Base-by-base conservation (phyloP, 2,113 vertebrate species). In the Podocnemis expansa region DNA sequence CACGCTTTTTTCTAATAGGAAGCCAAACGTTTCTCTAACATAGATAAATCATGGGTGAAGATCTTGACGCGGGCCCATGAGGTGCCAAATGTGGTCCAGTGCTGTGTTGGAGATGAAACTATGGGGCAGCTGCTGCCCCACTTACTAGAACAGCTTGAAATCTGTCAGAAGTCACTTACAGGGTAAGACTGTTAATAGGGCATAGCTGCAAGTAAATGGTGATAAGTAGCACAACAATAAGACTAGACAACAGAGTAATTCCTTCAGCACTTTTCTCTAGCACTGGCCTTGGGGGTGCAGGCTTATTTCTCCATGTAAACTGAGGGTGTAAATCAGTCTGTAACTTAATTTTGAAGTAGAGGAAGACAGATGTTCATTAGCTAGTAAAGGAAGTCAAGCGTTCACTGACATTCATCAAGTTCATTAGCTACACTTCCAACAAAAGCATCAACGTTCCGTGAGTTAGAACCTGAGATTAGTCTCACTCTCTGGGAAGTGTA, bases 31-130 rank as follows among this genome's bases (percentile, higher is more conserved):
- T 99, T 99, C 97, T 99, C 99, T 49, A 99, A 99, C 93, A 99
- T 99, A 41, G 99, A 99, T 97, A 99, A 99, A 95, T 99, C 99
- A 4, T 99, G 99, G 99, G 99, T 99, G 91, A 99, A 98, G 98
- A 99, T 99, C 86, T 99, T 99, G 99, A 99, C 98, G 11, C 98
- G 98, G 84, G 99, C 99, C 13, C 99, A 98, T 14, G 99, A 99
- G 96, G 99, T 97, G 97, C 98, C 99, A 34, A 99, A 97, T n/a
- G 99, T 99, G 49, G 98, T 99, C 55, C 99, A 99, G 92, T 99
- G 99, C 24, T 99, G 99, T 93, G 98, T 99, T 27, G 99, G 99
- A 54, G 99, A 99, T 85, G 99, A 99, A 97, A 99, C 98, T 8
- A 98, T 99, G 99, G 99, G 98, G 14, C 99, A 99, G 89, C 97